Evolutionary conservation across 2,797 vertebrate genomes (phyloP).

Genomic region (Streptopelia turtur): DNA sequence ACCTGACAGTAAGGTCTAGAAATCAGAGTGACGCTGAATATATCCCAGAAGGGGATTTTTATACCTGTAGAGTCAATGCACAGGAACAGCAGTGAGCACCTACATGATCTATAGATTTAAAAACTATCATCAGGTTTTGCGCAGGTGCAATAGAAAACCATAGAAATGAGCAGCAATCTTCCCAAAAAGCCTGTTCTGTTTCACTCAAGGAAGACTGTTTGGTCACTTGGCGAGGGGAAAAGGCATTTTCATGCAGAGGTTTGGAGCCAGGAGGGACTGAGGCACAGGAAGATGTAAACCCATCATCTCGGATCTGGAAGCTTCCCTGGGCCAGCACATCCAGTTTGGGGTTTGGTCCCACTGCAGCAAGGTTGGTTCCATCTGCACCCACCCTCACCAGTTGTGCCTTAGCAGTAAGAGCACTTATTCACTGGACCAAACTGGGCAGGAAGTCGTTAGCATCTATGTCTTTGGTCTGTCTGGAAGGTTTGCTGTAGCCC

Average conservation of each 20-base stretch:
- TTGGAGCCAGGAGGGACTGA: not conserved
- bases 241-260: not conserved
- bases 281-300: not conserved
- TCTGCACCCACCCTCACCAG: not conserved
- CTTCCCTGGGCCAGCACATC: not conserved
- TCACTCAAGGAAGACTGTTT: fast-evolving
- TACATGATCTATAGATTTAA: not conserved
- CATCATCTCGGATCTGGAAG: not conserved
- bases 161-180: not conserved
- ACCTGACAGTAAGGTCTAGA: not conserved
- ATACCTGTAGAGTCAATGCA: not conserved
- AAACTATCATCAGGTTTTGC: not conserved
- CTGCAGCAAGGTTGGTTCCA: not conserved
- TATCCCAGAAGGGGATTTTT: not conserved
- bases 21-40: not conserved
- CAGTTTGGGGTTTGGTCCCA: not conserved
- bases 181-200: not conserved
- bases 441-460: not conserved
- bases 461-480: not conserved
- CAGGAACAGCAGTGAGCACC: not conserved
- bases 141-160: not conserved
- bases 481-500: not conserved
- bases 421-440: not conserved
- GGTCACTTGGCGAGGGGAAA: not conserved
- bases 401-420: not conserved